phyloP scores from a whole-genome alignment of 2,888 invertebrate genomes.

The Oithona nana region DNA sequence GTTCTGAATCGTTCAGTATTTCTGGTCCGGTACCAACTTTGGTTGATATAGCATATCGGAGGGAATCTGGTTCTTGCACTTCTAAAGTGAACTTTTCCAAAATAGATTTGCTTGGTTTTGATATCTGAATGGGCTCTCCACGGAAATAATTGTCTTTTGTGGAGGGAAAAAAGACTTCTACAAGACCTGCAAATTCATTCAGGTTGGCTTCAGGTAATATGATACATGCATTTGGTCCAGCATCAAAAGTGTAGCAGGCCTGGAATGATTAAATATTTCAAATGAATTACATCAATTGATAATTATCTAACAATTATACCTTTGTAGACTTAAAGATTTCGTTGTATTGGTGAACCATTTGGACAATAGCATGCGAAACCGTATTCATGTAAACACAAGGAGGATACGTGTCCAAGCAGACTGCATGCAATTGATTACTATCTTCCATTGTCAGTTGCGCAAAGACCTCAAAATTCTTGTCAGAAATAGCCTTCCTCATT shows the following conservation, averaged over 20 bases:
- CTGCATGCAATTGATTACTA: slow-evolving; percentile 89
- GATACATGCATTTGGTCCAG: slow-evolving; percentile 87
- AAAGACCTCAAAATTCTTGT: slow-evolving; percentile 57
- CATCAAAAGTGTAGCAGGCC: slow-evolving; percentile 94
- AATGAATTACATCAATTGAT: neutral
- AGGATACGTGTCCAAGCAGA: slow-evolving; percentile 79
- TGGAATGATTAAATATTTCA: slow-evolving; percentile 24
- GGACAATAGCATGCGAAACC: slow-evolving; percentile 55
- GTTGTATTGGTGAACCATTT: slow-evolving; percentile 68
- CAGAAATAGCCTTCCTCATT: slow-evolving; percentile 42
- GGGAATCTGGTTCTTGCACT: neutral
- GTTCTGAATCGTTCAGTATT: neutral
- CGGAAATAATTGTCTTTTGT: neutral
- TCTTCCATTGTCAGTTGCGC: slow-evolving; percentile 92
- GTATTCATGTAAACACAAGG: slow-evolving; percentile 85
- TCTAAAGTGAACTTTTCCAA: neutral
- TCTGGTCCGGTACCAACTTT: neutral
- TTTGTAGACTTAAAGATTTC: slow-evolving; percentile 20
- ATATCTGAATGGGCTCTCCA: neutral
- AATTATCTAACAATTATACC: neutral
- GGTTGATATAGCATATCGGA: neutral
- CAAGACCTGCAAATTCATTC: slow-evolving; percentile 41
- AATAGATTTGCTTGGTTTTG: neutral
- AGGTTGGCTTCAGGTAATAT: slow-evolving; percentile 59
- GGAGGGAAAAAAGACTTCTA: slow-evolving; percentile 51